Percentiles rank a stretch among this genome's conserved stretches.
Conservation (phyloP, 2,113 vertebrate species). For the Corythaeola cristata region DNA sequence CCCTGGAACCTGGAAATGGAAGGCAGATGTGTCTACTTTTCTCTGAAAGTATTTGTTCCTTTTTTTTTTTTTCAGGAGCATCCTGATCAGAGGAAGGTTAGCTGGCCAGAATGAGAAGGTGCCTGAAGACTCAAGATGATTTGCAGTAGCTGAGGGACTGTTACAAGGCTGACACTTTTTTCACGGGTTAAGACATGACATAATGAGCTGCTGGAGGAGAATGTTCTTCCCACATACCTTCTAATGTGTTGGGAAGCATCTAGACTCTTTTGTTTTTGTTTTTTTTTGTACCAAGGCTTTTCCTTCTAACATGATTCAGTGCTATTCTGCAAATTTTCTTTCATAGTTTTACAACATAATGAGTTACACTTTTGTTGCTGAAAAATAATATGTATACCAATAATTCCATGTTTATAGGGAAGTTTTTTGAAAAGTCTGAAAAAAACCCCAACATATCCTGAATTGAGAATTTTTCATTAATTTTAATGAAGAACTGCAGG, state of each 20-base stretch:
- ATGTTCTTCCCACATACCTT: not conserved
- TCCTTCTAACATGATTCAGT: not conserved
- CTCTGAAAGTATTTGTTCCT: not conserved
- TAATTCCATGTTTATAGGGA: not conserved
- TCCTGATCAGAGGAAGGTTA: too few species aligned
- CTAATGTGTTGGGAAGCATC: not conserved
- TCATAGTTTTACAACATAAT: not conserved
- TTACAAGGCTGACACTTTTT: not conserved
- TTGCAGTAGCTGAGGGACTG: not conserved
- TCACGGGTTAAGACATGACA: not conserved
- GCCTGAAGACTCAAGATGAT: not conserved
- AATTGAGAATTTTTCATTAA: not conserved
- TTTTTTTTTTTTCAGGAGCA: not conserved
- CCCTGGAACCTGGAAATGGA: not conserved
- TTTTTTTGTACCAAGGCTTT: not conserved
- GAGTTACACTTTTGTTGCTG: not conserved
- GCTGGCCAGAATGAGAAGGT: not conserved
- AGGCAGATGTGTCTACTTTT: not conserved
- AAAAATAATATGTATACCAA: not conserved
- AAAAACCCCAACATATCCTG: not conserved
- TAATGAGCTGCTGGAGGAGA: not conserved
- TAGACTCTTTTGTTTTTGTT: not conserved
- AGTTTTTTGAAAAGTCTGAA: not conserved
- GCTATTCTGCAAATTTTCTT: not conserved
- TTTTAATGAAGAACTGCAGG: not conserved